Percentiles rank a stretch among this genome's conserved stretches.
phyloP scores from a whole-genome alignment of 2,113 vertebrate species.

The Phocoena sinus region DNA sequence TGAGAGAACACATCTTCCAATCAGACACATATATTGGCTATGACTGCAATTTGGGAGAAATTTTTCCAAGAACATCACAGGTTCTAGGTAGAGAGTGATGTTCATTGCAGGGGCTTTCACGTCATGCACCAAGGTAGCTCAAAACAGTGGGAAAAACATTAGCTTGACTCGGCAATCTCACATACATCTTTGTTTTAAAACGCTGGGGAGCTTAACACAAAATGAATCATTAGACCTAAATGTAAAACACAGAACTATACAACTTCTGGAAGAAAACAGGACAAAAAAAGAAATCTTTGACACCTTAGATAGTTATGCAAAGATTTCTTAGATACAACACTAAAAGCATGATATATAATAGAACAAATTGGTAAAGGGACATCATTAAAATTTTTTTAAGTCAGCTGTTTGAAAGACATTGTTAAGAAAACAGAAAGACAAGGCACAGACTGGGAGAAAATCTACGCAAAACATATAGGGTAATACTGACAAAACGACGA shows the following conservation, averaged over 20 bases:
- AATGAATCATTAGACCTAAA: neutral
- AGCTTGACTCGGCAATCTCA: neutral
- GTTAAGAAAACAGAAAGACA: neutral
- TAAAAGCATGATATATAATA: neutral
- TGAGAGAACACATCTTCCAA: neutral
- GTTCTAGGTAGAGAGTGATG: neutral
- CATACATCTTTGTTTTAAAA: neutral
- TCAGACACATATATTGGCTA: neutral
- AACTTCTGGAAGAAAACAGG: neutral
- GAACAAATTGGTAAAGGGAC: neutral
- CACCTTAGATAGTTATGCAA: neutral
- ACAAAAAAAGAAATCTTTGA: neutral
- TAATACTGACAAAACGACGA: neutral
- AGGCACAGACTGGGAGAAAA: neutral
- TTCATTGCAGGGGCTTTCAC: neutral
- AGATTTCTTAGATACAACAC: neutral
- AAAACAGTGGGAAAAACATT: neutral
- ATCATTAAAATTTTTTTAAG: neutral
- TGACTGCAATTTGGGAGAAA: neutral
- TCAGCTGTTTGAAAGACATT: neutral
- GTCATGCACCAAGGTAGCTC: neutral
- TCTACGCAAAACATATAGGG: neutral
- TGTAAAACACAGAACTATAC: neutral
- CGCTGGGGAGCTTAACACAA: neutral
- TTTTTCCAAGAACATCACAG: neutral